Percentiles rank a stretch among this genome's conserved stretches.
Conservation (phyloP, 2,888 invertebrate genomes). For the Eupeodes luniger region DNA sequence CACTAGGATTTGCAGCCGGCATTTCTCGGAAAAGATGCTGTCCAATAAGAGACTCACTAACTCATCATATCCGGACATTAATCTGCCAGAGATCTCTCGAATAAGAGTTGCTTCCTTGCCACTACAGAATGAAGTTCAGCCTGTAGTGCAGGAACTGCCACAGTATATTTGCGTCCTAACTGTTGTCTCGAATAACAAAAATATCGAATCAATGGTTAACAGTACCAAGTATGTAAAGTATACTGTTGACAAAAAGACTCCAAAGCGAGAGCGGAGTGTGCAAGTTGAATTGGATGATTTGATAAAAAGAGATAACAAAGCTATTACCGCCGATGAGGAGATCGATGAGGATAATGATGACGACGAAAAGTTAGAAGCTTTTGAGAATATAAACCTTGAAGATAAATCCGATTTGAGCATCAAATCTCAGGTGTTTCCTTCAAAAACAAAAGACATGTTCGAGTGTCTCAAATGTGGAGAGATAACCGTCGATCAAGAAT, state of each 20-base stretch:
- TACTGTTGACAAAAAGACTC: constrained; percentile 14
- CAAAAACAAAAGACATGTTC: constrained; percentile 38
- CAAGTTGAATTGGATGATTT: constrained; percentile 36
- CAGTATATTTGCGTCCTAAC: constrained; percentile 51
- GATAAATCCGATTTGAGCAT: constrained; percentile 1
- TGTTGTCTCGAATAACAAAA: constrained; percentile 20
- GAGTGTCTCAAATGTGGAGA: constrained; percentile 67
- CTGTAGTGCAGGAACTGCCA: constrained; percentile 19
- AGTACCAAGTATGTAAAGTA: constrained; percentile 41
- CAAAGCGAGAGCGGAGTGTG: constrained; percentile 46
- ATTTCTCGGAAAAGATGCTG: constrained; percentile 60
- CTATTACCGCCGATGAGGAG: constrained; percentile 41
- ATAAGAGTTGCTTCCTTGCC: constrained; percentile 18
- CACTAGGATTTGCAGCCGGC: constrained; percentile 50
- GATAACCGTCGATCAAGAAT: constrained; percentile 29
- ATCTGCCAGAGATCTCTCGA: constrained; percentile 30
- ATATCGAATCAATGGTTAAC: constrained; percentile 23
- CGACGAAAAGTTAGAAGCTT: background rate
- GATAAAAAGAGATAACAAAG: background rate
- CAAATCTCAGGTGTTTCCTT: constrained; percentile 15
- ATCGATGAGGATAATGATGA: constrained; percentile 4
- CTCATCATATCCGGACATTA: constrained; percentile 52
- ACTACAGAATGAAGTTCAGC: constrained; percentile 2
- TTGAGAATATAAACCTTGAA: constrained; percentile 1
- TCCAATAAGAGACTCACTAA: constrained; percentile 20